These are phyloP conservation scores for Silurus aristotelis DNA, from an alignment of 2,797 vertebrate genomes.

Conservation along the genomic window DNA sequence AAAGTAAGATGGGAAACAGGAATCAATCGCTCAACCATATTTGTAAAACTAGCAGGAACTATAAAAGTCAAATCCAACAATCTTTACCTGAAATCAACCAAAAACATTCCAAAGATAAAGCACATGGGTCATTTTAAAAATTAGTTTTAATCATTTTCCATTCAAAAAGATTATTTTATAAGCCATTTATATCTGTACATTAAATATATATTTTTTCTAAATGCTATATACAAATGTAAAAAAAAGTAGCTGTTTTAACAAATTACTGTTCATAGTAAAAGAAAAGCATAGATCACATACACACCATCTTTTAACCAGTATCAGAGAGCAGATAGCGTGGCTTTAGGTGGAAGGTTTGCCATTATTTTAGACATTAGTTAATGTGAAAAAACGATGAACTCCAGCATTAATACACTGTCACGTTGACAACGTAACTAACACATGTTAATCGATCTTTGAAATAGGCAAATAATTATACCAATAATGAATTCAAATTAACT, in stretches of 20 bases:
- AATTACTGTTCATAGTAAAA: constrained; percentile 43
- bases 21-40: too few relatives aligned
- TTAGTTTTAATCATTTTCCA: constrained; percentile 43
- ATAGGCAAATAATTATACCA: neutral
- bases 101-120: neutral
- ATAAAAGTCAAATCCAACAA: neutral
- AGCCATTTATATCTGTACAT: neutral
- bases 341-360: constrained; percentile 1
- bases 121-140: constrained; percentile 27
- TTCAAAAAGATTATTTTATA: constrained; percentile 41
- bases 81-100: neutral
- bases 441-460: neutral
- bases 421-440: neutral
- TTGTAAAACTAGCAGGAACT: neutral
- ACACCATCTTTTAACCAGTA: constrained; percentile 12
- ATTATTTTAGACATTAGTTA: neutral
- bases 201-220: constrained; percentile 58
- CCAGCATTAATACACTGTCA: neutral
- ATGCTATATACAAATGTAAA: constrained; percentile 57
- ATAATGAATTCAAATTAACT: neutral
- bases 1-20: neutral
- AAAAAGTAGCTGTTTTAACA: constrained; percentile 59
- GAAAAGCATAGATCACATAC: constrained; percentile 38
- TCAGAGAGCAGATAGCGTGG: constrained; percentile 11
- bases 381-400: neutral